These are phyloP conservation scores for Smutsia gigantea DNA, from an alignment of 2,797 vertebrate genomes.

Conservation along the genomic window DNA sequence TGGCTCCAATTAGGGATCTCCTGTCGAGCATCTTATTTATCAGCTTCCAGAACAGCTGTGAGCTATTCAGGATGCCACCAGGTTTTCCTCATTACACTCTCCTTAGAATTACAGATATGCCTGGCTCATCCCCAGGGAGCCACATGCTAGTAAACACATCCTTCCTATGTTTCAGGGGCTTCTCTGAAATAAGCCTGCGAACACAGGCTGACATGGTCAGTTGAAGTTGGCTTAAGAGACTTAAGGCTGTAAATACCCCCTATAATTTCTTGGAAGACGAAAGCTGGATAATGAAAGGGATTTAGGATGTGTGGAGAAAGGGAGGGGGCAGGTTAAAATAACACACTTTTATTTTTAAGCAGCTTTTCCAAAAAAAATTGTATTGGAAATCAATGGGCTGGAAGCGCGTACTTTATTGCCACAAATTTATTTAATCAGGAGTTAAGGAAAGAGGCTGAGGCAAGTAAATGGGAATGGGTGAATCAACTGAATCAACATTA, in stretches of 20 bases:
- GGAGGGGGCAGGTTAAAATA: conserved; percentile 10
- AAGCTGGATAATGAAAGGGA: conserved; percentile 56
- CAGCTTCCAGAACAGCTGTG: conserved; percentile 80
- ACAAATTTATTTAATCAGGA: conserved; percentile 29
- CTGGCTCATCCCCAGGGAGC: conserved; percentile 68
- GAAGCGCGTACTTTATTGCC: neutral
- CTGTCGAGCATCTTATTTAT: conserved; percentile 78
- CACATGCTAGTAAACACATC: conserved; percentile 71
- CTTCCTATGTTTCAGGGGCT: conserved; percentile 45
- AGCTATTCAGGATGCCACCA: conserved; percentile 70
- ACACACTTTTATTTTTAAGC: conserved; percentile 63
- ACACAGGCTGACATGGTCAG: conserved; percentile 41
- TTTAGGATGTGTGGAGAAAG: conserved; percentile 14
- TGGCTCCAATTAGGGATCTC: conserved; percentile 79
- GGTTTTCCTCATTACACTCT: conserved; percentile 79
- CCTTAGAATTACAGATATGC: conserved; percentile 82
- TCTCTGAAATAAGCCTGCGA: conserved; percentile 52
- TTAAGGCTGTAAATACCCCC: conserved; percentile 51
- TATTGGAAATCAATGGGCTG: neutral
- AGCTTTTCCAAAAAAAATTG: conserved; percentile 28
- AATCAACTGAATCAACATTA: neutral
- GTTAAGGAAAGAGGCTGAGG: neutral
- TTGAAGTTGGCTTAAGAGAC: conserved; percentile 54
- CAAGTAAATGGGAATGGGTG: neutral
- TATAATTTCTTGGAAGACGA: conserved; percentile 28